Evolutionary conservation across 2,888 invertebrate species (phyloP).

Genomic region (Dascillus cervinus): DNA sequence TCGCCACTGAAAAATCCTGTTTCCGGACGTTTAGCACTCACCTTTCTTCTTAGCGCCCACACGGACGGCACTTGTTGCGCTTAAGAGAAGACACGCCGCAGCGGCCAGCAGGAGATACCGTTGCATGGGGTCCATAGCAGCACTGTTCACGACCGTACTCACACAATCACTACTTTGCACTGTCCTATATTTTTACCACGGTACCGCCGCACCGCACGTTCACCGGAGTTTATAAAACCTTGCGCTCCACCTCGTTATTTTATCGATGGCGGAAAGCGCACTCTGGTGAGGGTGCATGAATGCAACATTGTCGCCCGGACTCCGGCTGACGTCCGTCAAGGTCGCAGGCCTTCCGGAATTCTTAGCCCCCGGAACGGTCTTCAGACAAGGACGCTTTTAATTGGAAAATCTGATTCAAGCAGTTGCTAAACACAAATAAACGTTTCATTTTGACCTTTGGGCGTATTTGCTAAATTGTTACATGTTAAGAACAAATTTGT

Average conservation of each 20-base stretch:
- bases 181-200: slow-evolving; percentile 57
- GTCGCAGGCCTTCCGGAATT: slow-evolving; percentile 23
- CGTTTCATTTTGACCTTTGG: too few species aligned
- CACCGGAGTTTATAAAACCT: slow-evolving; percentile 59
- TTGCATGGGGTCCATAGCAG: slow-evolving; percentile 23
- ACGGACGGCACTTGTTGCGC: slow-evolving; percentile 21
- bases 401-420: too few species aligned
- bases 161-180: slow-evolving; percentile 29
- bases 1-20: slow-evolving; percentile 4
- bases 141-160: slow-evolving; percentile 24
- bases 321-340: slow-evolving; percentile 20
- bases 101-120: slow-evolving; percentile 22
- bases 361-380: slow-evolving; percentile 14
- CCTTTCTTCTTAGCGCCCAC: slow-evolving; percentile 27
- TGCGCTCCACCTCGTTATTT: slow-evolving; percentile 46
- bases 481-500: too few species aligned
- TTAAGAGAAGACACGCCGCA: slow-evolving; percentile 17
- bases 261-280: slow-evolving; percentile 17
- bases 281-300: slow-evolving; percentile 21
- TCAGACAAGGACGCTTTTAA: too few species aligned
- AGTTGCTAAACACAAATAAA: too few species aligned
- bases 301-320: background rate
- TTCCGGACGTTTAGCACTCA: slow-evolving; percentile 20
- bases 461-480: too few species aligned
- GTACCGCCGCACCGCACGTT: slow-evolving; percentile 53